phyloP scores from a whole-genome alignment of 2,888 invertebrate genomes.

The Lasius platythorax region DNA sequence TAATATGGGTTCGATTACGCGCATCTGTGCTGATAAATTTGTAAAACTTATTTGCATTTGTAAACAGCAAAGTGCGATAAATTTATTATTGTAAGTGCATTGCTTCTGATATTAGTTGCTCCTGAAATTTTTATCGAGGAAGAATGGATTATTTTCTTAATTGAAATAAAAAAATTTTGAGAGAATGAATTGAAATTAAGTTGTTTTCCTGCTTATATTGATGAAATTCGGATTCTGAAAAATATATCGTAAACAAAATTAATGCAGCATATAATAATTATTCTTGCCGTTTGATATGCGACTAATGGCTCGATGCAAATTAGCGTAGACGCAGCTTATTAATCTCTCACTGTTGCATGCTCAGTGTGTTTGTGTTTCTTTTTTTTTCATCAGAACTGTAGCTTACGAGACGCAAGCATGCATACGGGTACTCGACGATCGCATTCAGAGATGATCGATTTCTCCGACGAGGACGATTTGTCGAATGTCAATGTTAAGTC shows the following conservation, averaged over 20 bases:
- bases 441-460: slow-evolving; percentile 82
- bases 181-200: neutral
- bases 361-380: slow-evolving; percentile 79
- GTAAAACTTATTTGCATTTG: neutral
- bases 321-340: slow-evolving; percentile 57
- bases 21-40: neutral
- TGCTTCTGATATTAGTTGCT: neutral
- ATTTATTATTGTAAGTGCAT: neutral
- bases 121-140: neutral
- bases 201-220: neutral
- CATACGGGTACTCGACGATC: slow-evolving; percentile 79
- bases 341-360: slow-evolving; percentile 70
- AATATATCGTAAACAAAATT: neutral
- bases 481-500: slow-evolving; percentile 89
- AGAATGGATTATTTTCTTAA: neutral
- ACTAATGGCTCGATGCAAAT: slow-evolving; percentile 51
- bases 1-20: neutral
- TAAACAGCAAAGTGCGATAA: neutral
- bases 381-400: slow-evolving; percentile 81
- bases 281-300: slow-evolving; percentile 13
- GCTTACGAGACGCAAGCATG: slow-evolving; percentile 82
- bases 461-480: slow-evolving; percentile 86
- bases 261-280: slow-evolving; percentile 21
- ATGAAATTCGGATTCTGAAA: neutral
- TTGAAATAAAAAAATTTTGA: neutral